These are phyloP conservation scores for Molanna angustata DNA, from an alignment of 2,888 invertebrate genomes.

Conservation along the genomic window DNA sequence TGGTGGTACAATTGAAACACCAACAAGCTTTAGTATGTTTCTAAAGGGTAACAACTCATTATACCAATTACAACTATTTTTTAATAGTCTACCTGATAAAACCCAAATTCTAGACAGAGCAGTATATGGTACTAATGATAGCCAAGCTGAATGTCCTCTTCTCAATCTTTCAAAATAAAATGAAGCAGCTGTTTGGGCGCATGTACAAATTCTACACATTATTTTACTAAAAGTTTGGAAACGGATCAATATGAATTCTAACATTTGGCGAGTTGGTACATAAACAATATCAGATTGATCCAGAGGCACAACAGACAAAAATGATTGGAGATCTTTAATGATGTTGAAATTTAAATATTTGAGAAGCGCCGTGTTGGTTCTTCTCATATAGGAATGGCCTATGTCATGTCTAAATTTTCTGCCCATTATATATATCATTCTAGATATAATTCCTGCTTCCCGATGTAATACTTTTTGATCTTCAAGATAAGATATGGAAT, in stretches of 20 bases:
- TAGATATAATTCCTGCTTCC: constrained; percentile 55
- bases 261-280: constrained; percentile 59
- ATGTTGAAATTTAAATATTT: constrained; percentile 51
- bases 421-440: constrained; percentile 58
- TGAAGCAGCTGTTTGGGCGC: constrained; percentile 49
- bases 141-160: constrained; percentile 56
- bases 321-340: constrained; percentile 46
- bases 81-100: constrained; percentile 47
- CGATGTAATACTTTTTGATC: constrained; percentile 52
- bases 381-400: constrained; percentile 54
- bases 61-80: constrained; percentile 54
- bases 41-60: constrained; percentile 44
- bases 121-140: constrained; percentile 55
- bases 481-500: constrained; percentile 28
- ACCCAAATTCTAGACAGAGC: constrained; percentile 57
- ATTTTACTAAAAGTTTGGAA: constrained; percentile 57
- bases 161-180: constrained; percentile 53
- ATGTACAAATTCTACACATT: constrained; percentile 50
- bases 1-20: constrained; percentile 49
- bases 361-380: constrained; percentile 51
- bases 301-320: constrained; percentile 41
- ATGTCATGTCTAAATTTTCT: constrained; percentile 59
- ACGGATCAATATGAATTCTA: constrained; percentile 55
- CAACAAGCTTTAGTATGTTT: constrained; percentile 45
- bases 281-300: constrained; percentile 39